Percentiles rank a stretch among this genome's conserved stretches.
Evolutionary conservation across 2,888 invertebrate genomes (phyloP).

Genomic region (Bugulina stolonifera): DNA sequence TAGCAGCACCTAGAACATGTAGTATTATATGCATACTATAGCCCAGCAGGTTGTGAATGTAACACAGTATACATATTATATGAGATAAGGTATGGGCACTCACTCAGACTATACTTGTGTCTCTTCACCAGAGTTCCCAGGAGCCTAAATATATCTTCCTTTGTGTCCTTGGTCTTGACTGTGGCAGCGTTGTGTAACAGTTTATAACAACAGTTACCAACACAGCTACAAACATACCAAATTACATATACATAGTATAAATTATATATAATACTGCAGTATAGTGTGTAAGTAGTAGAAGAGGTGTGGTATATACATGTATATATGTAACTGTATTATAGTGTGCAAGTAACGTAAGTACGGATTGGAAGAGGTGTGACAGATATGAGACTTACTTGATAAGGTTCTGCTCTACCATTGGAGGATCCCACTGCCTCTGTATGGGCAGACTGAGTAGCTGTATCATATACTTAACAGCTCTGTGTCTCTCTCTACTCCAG

Average conservation of each 20-base stretch:
- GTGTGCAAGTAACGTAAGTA: no score
- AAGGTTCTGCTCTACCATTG: constrained; percentile 75
- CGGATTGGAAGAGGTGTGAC: no score
- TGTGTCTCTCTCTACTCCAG: constrained; percentile 66
- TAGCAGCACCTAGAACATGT: constrained; percentile 39
- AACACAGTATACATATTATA: background rate
- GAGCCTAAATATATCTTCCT: constrained; percentile 70
- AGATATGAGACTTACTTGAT: constrained; percentile 61
- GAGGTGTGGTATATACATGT: background rate
- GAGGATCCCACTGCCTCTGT: constrained; percentile 73
- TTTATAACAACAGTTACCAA: constrained; percentile 71
- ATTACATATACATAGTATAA: background rate
- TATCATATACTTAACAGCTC: constrained; percentile 63
- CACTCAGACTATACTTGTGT: constrained; percentile 70
- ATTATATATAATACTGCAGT: background rate
- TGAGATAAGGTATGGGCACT: constrained; percentile 28
- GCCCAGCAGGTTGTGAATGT: constrained; percentile 39
- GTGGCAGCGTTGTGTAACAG: constrained; percentile 53
- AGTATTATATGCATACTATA: no score
- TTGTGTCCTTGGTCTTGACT: constrained; percentile 59
- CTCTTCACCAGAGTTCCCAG: constrained; percentile 73
- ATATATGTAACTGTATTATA: background rate
- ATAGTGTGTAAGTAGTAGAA: no score
- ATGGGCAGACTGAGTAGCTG: constrained; percentile 67
- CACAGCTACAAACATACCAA: constrained; percentile 57